Evolutionary conservation across 2,113 vertebrate genomes (phyloP).

Genomic region (Oophaga pumilio): DNA sequence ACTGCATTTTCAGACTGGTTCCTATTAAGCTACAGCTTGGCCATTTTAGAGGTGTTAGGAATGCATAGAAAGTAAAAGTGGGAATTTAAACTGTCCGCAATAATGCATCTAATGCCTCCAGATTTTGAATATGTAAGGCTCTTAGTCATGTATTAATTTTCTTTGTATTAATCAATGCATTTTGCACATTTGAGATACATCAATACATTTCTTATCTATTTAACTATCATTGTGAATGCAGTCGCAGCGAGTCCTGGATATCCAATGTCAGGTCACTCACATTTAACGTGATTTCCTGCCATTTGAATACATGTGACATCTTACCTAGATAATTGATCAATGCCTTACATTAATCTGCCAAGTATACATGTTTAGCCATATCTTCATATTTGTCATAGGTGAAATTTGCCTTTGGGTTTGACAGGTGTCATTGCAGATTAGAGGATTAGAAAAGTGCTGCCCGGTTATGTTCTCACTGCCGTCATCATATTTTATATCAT

Average conservation of each 20-base stretch:
- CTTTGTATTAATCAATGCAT: neutral
- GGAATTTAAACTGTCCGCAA: slow-evolving; percentile 11
- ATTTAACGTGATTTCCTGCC: neutral
- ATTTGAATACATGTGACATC: neutral
- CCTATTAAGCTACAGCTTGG: too few species aligned
- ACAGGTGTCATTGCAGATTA: slow-evolving; percentile 31
- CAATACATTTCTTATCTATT: neutral
- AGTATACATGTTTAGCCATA: slow-evolving; percentile 24
- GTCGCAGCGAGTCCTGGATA: neutral
- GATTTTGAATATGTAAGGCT: neutral
- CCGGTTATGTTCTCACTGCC: neutral
- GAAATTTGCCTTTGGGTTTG: neutral
- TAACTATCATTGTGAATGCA: neutral
- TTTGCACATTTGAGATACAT: neutral
- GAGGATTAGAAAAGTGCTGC: neutral
- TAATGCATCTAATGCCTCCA: slow-evolving; percentile 62
- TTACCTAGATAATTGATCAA: slow-evolving; percentile 18
- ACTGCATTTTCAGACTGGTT: too few species aligned
- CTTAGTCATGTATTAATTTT: neutral
- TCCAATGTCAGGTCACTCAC: neutral
- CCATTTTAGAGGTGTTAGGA: too few species aligned
- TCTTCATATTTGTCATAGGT: slow-evolving; percentile 14
- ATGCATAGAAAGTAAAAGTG: too few species aligned
- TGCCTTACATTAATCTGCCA: neutral
- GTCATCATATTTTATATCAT: neutral